These are phyloP conservation scores for Gnathonemus echidnorhynchus DNA, from an alignment of 2,113 vertebrate genomes.

Conservation along the genomic window DNA sequence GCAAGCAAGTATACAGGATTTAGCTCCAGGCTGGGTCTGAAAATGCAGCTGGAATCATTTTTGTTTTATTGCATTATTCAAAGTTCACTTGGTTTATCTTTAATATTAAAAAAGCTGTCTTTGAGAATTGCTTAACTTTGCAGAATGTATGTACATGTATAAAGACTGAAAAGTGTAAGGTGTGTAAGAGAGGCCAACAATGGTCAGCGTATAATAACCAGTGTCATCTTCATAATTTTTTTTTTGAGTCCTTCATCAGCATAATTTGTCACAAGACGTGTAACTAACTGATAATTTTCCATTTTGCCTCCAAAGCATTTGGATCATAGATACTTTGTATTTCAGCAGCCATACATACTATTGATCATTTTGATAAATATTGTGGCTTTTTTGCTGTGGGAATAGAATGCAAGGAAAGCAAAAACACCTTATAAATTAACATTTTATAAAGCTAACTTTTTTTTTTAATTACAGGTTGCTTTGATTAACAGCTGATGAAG, in stretches of 20 bases:
- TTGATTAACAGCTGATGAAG: neutral
- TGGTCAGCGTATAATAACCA: neutral
- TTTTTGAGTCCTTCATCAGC: neutral
- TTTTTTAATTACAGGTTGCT: neutral
- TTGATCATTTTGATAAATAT: neutral
- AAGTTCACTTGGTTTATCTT: conserved; percentile 43
- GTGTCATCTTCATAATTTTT: neutral
- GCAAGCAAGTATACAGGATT: neutral
- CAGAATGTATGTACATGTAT: neutral
- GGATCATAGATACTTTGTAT: neutral
- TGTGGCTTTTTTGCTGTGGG: neutral
- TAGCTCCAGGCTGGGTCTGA: conserved; percentile 4
- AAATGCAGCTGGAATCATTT: conserved; percentile 58
- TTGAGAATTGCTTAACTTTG: conserved; percentile 35
- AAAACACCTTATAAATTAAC: neutral
- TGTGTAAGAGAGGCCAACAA: neutral
- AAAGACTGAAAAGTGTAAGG: neutral
- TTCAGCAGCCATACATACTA: neutral
- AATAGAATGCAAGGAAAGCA: neutral
- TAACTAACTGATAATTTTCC: neutral
- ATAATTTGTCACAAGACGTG: neutral
- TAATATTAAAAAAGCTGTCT: conserved; percentile 35
- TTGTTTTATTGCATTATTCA: conserved; percentile 52
- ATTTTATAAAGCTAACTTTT: neutral
- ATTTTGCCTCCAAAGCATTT: neutral